Percentiles rank a stretch among this genome's conserved stretches.
These are phyloP conservation scores for Sebastes cheni DNA, from an alignment of 2,797 vertebrate species.

Conservation along the genomic window DNA sequence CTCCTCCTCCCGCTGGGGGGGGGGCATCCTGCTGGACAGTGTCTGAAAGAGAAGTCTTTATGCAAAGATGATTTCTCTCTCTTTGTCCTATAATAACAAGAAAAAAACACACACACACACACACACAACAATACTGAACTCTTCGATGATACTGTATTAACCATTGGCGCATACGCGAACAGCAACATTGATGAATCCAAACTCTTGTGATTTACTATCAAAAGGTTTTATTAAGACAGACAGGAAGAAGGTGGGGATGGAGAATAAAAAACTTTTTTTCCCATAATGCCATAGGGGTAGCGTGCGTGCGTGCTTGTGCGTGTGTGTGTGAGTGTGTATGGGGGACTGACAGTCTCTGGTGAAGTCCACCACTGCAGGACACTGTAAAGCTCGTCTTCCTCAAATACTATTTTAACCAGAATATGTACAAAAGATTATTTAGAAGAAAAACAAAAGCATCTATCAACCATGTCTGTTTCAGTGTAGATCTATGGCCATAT, in stretches of 20 bases:
- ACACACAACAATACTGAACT: constrained; percentile 54
- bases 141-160: constrained; percentile 72
- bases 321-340: constrained; percentile 10
- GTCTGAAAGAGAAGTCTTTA: constrained; percentile 85
- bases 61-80: constrained; percentile 84
- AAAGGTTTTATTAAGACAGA: constrained; percentile 61
- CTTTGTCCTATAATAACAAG: constrained; percentile 67
- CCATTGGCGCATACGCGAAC: constrained; percentile 62
- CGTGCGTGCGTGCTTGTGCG: constrained; percentile 5
- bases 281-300: constrained; percentile 76
- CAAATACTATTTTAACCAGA: constrained; percentile 82
- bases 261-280: constrained; percentile 51
- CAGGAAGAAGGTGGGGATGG: constrained; percentile 29
- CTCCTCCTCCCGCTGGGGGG: constrained; percentile 23
- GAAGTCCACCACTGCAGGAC: constrained; percentile 89
- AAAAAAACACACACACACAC: constrained; percentile 28
- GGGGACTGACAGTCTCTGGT: constrained; percentile 79
- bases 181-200: constrained; percentile 76
- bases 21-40: constrained; percentile 74
- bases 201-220: constrained; percentile 81
- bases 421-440: constrained; percentile 78
- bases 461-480: constrained; percentile 68
- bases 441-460: constrained; percentile 62
- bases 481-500: constrained; percentile 75
- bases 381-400: constrained; percentile 99